These are phyloP conservation scores for Lepidocyrtoides sp. DNA, from an alignment of 2,888 invertebrate species.

Conservation along the genomic window DNA sequence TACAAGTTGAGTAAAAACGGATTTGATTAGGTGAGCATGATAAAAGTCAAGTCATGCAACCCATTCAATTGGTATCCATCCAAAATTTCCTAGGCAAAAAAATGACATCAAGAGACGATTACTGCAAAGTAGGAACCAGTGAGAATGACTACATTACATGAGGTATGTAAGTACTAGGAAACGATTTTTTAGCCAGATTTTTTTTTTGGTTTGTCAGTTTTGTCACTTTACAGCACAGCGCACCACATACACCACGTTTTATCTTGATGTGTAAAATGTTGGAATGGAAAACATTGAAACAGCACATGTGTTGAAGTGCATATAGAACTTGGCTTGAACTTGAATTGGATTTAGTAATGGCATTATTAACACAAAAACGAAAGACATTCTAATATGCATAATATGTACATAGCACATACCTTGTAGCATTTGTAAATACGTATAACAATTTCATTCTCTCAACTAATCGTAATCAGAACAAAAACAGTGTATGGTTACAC, in stretches of 20 bases:
- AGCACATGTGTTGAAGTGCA: neutral
- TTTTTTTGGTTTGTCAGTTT: neutral
- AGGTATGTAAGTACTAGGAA: neutral
- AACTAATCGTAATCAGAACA: neutral
- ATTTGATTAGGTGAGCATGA: neutral
- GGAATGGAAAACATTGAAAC: neutral
- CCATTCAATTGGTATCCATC: constrained; percentile 33
- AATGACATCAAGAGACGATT: constrained; percentile 21
- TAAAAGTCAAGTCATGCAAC: constrained; percentile 35
- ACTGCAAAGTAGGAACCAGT: constrained; percentile 20
- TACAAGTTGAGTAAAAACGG: too few relatives aligned
- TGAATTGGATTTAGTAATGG: neutral
- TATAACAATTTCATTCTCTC: neutral
- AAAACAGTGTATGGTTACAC: constrained; percentile 9
- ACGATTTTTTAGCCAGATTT: neutral
- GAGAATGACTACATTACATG: neutral
- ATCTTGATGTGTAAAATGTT: neutral
- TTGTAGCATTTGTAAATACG: neutral
- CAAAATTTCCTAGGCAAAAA: neutral
- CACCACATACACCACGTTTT: neutral
- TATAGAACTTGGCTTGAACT: neutral
- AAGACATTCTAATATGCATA: too few relatives aligned
- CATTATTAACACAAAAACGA: constrained; percentile 1
- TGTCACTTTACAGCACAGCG: neutral
- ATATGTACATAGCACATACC: too few relatives aligned